A percentile compares a stretch with the other conserved stretches of the same genome.
phyloP scores from a whole-genome alignment of 2,888 invertebrate species.

The Melanchra persicariae region DNA sequence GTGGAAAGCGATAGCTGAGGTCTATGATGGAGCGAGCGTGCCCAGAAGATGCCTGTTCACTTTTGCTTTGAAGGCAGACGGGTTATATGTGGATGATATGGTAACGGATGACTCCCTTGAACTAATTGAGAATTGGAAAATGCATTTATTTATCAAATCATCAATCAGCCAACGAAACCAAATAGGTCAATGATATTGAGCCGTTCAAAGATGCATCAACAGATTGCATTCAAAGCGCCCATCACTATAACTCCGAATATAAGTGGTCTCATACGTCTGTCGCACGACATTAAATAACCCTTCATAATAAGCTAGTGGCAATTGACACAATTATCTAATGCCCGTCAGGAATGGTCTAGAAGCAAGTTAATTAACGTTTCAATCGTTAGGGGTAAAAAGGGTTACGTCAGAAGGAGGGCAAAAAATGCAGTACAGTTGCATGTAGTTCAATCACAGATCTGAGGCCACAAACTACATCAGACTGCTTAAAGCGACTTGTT shows the following conservation, averaged over 20 bases:
- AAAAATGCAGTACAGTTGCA: too few species aligned
- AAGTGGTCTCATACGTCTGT: conserved; percentile 3
- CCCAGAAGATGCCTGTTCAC: too few species aligned
- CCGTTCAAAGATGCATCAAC: conserved; percentile 11
- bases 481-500: too few species aligned
- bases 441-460: too few species aligned
- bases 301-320: conserved; percentile 8
- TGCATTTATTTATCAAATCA: conserved; percentile 5
- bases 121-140: not conserved
- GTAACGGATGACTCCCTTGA: conserved; percentile 7
- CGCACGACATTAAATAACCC: conserved; percentile 3
- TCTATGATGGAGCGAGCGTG: too few species aligned
- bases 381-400: not conserved
- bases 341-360: conserved; percentile 34
- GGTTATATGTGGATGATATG: too few species aligned
- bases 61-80: too few species aligned
- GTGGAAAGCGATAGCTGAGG: too few species aligned
- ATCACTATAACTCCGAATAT: conserved; percentile 1
- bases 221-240: conserved; percentile 8
- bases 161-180: conserved; percentile 9
- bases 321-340: conserved; percentile 53
- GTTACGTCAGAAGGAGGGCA: too few species aligned
- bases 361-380: conserved; percentile 41
- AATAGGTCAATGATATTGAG: conserved; percentile 28
- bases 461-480: too few species aligned